Base-by-base conservation (phyloP, 2,888 invertebrate species). In the Trachelus troglodyta region DNA sequence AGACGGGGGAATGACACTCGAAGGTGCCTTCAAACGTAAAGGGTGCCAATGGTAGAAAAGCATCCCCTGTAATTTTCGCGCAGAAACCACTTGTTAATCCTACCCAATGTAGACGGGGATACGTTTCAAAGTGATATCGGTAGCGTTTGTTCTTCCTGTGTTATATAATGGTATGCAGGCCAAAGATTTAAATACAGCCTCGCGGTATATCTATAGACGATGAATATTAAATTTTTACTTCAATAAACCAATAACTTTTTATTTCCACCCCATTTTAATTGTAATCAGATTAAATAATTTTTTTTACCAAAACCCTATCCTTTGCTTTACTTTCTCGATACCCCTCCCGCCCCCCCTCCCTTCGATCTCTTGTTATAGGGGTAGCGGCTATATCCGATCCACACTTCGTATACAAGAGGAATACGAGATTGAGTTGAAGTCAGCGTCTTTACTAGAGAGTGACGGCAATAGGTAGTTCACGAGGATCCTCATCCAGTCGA, bases 351-450 rank as follows among this genome's bases (percentile, higher is more conserved):
- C 1, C 1, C 34, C 34, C 0, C 34, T 4, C 0, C 12, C 15
- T 12, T 15, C 15, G 4, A 15, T 40, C 40, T 15, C 4, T 15
- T 15, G 6, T 15, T 6, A 15, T 9, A 23, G 9, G 23, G 56
- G 56, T 56, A 23, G 23, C 56, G 56, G 23, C 15, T 23, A 23
- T 23, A 56, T 2, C 9, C 56, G 23, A 56, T 2, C 23, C 6
- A 2, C 56, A 79, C 78, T 76, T 77, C 76, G 80, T 74, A 79
- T 82, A 80, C 82, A 79, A 77, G 77, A 77, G 74, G 83, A 84
- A 84, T 84, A 83, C 82, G 77, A 81, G 80, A 85, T 82, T 79
- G 79, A 80, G 79, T 78, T 79, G 79, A 78, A 79, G 81, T 81
- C 79, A 79, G 68, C 78, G 74, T 74, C 75, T 73, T 71, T 30